Base-by-base conservation (phyloP, 2,888 invertebrate genomes). In the Frankliniella fusca region DNA sequence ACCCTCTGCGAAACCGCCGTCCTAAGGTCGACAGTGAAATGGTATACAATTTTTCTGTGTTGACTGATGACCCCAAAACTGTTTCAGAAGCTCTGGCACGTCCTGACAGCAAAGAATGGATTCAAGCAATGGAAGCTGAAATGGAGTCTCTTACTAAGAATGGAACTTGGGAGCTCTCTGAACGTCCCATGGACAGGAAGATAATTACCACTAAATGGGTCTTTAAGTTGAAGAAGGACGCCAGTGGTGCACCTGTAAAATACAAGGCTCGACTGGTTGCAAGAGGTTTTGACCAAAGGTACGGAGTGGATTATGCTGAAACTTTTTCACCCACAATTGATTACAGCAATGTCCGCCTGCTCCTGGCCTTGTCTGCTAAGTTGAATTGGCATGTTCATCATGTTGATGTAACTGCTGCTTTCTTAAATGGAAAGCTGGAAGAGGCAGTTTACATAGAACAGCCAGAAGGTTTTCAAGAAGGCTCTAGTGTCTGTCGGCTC, bases 271-370 rank as follows among this genome's bases (percentile, higher is more conserved):
- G 87, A 28, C 83, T 87, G 28, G 86, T 86, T 12, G 86, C 84
- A 20, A 81, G 85, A 38, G 86, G 86, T 76, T 86, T 85, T 81
- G 83, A 83, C 5, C 86, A 87, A 82, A 82, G 85, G 83, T 84
- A 82, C 70, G 86, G 85, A 12, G 82, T 85, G 54, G 86, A 86
- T 83, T 87, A 86, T 83, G 83, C 85, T 38, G 86, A 87, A 83
- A 86, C 86, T 1, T 87, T 86, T 82, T 85, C 86, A 79, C 86
- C 86, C 20, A 86, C 87, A 0, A 85, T 84, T 20, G 85, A 83
- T 83, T 81, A 83, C 15, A 49, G 82, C 76, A 84, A 84, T 11
- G 84, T 86, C 28, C 81, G 85, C 23, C 79, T 82, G 20, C 80
- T 85, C 12, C 81, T 85, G 8, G 82, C 84, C 8, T 65, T 86